Evolutionary conservation across 2,888 invertebrate genomes (phyloP), one percentile per base, ranked within the genome.

Genomic region (Mactromeris polynyma): DNA sequence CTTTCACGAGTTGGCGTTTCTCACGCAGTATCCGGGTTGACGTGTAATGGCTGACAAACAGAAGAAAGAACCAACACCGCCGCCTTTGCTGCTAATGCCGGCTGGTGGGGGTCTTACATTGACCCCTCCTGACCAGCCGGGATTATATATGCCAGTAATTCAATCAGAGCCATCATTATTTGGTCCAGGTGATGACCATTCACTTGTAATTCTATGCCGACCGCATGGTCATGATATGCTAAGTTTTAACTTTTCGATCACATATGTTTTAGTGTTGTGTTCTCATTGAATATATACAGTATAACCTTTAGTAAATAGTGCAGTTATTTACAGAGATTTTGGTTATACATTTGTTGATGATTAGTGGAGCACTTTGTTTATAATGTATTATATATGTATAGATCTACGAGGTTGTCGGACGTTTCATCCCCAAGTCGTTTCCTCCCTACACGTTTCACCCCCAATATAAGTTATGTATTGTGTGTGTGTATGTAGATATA

Each of bases 71-170:
- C 81, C 94, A 9, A 95, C 96, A 21, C 96, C 96, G 77, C 96
- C 96, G 81, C 96, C 96, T 38, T 91, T 96, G 87, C 93, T 96
- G 77, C 91, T 96, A 26, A 96, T 96, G 96, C 95, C 96, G 36
- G 95, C 96, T 26, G 95, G 95, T 46, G 96, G 95, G 78, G 96
- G 96, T 21, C 92, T 96, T 21, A 96, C 96, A 2, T 90, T 95
- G 0, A 95, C 94, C 83, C 95, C 96, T 26, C 94, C 95, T 7
- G 93, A 94, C 73, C 95, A 95, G 80, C 93, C 94, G 46, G 95
- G 94, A 92, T 87, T 96, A 33, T 89, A 96, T 31, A 95, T 96
- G 95, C 96, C 96, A 54, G 95, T 96, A 77, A 90, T 95, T 58
- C 96, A 95, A 89, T 93, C 95, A 42, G 96, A 95, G 92, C 93